Conservation (phyloP, 2,888 invertebrate species). For the Anodontia alba region DNA sequence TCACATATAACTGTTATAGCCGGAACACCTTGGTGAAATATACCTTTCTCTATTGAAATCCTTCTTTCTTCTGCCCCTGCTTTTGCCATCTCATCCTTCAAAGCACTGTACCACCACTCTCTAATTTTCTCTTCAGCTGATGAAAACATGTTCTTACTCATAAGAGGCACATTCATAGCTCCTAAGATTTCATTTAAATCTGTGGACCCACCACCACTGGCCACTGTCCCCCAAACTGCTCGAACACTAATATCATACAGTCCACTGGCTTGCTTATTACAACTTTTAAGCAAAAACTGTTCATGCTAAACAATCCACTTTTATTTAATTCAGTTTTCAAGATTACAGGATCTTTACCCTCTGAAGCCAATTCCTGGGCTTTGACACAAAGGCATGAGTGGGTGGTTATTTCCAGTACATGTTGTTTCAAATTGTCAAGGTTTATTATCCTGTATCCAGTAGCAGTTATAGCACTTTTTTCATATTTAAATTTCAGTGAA, state of each 20-base stretch:
- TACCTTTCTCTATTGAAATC: conserved; percentile 18
- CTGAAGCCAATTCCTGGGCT: not conserved
- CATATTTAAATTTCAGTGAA: not conserved
- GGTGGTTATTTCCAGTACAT: not conserved
- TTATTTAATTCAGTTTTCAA: not conserved
- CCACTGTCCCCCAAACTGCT: conserved; percentile 33
- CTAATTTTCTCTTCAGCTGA: conserved; percentile 27
- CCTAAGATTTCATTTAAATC: conserved; percentile 26
- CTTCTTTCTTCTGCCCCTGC: conserved; percentile 38
- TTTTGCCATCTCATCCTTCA: conserved; percentile 33
- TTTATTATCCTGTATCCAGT: not conserved
- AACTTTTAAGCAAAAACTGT: not conserved
- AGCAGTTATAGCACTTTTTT: not conserved
- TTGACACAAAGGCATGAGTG: not conserved
- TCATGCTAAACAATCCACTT: conserved; percentile 13
- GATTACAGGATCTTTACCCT: not conserved
- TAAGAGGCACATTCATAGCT: conserved; percentile 21
- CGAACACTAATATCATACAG: conserved; percentile 27
- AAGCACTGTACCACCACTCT: conserved; percentile 22
- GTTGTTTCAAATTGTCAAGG: not conserved
- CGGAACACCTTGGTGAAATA: conserved; percentile 40
- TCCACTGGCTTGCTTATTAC: not conserved
- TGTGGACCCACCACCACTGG: conserved; percentile 20
- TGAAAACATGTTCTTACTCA: conserved; percentile 28
- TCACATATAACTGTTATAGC: conserved; percentile 50